Conservation (phyloP, 2,113 vertebrate genomes). For the Apus apus region DNA sequence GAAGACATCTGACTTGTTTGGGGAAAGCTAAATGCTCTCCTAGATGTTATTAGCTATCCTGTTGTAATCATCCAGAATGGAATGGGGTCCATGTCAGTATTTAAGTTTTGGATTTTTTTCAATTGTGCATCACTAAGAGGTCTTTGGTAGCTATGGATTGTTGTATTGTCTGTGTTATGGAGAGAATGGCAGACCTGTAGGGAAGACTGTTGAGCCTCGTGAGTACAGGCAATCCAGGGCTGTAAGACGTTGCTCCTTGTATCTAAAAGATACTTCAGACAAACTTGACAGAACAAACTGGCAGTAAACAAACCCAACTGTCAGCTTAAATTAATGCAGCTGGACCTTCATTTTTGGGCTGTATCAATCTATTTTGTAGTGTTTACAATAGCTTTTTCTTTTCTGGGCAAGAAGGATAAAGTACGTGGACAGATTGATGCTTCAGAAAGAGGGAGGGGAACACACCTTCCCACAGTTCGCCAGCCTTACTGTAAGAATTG, state of each 20-base stretch:
- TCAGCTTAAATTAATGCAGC: not conserved
- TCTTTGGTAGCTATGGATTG: not conserved
- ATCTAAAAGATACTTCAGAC: not conserved
- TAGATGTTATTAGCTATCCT: not conserved
- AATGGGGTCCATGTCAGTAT: not conserved
- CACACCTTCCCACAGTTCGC: not conserved
- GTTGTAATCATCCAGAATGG: not conserved
- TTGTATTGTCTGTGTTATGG: not conserved
- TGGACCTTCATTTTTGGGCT: not conserved
- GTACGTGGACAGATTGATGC: not conserved
- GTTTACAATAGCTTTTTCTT: not conserved
- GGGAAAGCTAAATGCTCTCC: not conserved
- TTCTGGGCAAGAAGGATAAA: not conserved
- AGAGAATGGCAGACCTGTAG: not conserved
- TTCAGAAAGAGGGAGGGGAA: not conserved
- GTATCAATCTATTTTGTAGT: not conserved
- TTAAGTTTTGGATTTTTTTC: not conserved
- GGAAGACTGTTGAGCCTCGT: fast-evolving
- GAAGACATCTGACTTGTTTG: not conserved
- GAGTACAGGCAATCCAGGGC: not conserved
- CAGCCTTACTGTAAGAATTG: not conserved
- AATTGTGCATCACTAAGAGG: not conserved
- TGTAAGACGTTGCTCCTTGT: too few species aligned
- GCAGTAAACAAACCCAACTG: not conserved
- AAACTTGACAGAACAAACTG: not conserved